Base-by-base conservation (phyloP, 2,797 vertebrate species). In the Myotis daubentonii region DNA sequence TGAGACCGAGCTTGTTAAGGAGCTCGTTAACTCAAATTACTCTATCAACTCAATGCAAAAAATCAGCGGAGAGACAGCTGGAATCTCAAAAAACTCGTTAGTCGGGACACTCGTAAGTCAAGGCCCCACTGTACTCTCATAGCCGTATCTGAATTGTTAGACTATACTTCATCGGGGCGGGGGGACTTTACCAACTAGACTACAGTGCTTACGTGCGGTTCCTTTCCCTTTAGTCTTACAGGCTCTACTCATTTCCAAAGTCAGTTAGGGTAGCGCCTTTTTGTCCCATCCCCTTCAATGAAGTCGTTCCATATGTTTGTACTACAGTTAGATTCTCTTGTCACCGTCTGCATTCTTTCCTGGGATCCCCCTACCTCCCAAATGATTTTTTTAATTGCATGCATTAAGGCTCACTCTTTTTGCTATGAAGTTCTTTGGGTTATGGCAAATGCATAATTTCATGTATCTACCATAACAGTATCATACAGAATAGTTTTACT, bases 361-460 rank as follows among this genome's bases (percentile, higher is more conserved):
- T 38, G 41, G 41, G 57, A 74, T 49, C 28, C 49, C 25, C n/a
- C 16, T 12, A 51, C 8, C 23, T 53, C 22, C 12, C 11, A 66
- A 44, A 65, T 66, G 28, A 74, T 51, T 90, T 78, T 66, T 62
- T 62, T 13, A 86, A 75, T 53, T 65, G 8, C 19, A 25, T 71
- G 10, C 86, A 57, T 55, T 71, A 23, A 33, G 17, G 16, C 49
- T 95, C 30, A 33, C 13, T 86, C 41, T 79, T 71, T 66, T 87
- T 80, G 57, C 66, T 89, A 8, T 62, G n/a, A 78, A 66, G 19
- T 86, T 75, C 36, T 93, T 0, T 74, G 30, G 49, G 11, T 68
- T 84, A 76, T 91, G 41, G 66, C 41, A 83, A 83, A 83, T n/a
- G 36, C 20, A 28, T 38, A n/a, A 30, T 84, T n/a, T 53, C 41